These are phyloP conservation scores for Elegia similella DNA, from an alignment of 2,888 invertebrate genomes.

Conservation along the genomic window DNA sequence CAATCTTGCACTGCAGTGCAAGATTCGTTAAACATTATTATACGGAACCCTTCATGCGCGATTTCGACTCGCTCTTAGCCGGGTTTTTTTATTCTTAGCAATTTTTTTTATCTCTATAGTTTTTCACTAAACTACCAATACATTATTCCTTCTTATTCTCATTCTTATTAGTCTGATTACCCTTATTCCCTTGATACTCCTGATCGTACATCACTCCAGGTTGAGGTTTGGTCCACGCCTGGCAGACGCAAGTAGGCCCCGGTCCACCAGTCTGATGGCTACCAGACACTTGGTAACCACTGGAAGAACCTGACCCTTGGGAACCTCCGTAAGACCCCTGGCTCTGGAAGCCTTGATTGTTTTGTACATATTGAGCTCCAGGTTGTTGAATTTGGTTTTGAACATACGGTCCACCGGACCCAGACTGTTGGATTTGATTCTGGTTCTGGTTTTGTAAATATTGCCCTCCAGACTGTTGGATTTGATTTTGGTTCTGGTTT, in stretches of 20 bases:
- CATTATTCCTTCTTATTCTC: constrained; percentile 18
- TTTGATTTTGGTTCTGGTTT: no score
- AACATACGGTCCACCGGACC: constrained; percentile 9
- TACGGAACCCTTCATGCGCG: no score
- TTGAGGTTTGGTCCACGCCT: constrained; percentile 66
- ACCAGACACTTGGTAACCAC: constrained; percentile 44
- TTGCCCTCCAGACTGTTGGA: constrained; percentile 18
- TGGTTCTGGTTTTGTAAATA: constrained; percentile 22
- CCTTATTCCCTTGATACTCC: constrained; percentile 39
- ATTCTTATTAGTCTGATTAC: constrained; percentile 27
- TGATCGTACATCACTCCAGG: constrained; percentile 26
- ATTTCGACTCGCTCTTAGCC: no score
- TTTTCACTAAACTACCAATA: no score
- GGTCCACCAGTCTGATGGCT: constrained; percentile 42
- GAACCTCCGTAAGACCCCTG: constrained; percentile 7
- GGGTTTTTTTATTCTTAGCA: no score
- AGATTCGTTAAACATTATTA: no score
- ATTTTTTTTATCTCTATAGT: no score
- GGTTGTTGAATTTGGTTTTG: constrained; percentile 7
- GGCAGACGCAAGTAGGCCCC: constrained; percentile 68
- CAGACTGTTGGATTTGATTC: constrained; percentile 17
- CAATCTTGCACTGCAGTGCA: no score
- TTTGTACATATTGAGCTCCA: constrained; percentile 19
- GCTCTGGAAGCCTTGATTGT: constrained; percentile 9
- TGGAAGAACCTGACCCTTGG: constrained; percentile 28